phyloP scores from a whole-genome alignment of 2,797 vertebrate species.

The Tenualosa ilisha region DNA sequence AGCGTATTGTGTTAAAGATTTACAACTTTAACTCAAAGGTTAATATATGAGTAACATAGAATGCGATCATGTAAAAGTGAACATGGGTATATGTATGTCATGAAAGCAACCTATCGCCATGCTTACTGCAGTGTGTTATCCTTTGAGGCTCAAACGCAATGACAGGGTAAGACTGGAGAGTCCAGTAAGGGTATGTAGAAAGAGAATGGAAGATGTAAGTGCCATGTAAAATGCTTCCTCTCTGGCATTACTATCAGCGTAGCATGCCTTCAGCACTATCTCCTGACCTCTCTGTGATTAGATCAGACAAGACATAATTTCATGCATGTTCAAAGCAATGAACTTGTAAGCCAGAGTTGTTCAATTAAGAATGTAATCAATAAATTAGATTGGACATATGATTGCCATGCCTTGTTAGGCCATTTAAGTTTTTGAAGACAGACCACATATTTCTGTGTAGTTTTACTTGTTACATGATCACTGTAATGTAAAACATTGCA shows the following conservation, averaged over 20 bases:
- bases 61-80: background rate
- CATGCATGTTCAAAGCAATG: background rate
- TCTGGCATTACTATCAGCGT: background rate
- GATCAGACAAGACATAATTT: constrained; percentile 27
- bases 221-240: constrained; percentile 13
- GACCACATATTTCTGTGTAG: background rate
- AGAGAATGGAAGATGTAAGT: background rate
- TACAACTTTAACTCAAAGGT: background rate
- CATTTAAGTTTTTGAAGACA: background rate
- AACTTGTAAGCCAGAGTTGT: background rate
- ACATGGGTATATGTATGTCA: constrained; percentile 6
- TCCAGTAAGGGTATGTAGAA: background rate
- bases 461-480: background rate
- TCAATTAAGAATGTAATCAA: constrained; percentile 4
- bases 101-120: background rate
- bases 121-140: background rate
- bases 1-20: constrained; percentile 24
- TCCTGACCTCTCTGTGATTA: constrained; percentile 44
- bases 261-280: constrained; percentile 24
- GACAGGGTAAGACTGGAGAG: background rate
- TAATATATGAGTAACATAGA: background rate
- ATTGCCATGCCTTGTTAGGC: background rate
- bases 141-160: background rate
- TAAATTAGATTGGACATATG: background rate
- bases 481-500: background rate